Conservation (phyloP, 2,888 invertebrate species). For the Dolichopus griseipennis region DNA sequence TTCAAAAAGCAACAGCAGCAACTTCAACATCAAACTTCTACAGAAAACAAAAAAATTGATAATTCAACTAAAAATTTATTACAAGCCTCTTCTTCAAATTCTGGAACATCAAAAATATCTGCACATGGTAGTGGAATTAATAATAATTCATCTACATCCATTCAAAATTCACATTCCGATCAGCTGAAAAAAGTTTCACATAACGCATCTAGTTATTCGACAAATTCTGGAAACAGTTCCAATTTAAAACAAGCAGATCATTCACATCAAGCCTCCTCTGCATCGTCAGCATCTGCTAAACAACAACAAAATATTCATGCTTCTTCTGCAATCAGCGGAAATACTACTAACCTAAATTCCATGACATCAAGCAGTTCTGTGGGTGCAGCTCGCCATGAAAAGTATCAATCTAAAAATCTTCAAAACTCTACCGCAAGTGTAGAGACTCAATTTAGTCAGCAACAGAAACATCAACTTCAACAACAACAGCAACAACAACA, state of each 20-base stretch:
- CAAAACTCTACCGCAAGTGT: slow-evolving; percentile 11
- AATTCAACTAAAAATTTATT: not conserved
- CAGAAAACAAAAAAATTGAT: slow-evolving; percentile 14
- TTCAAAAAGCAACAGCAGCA: slow-evolving; percentile 7
- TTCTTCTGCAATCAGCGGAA: not conserved
- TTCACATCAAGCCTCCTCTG: not conserved
- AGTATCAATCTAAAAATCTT: slow-evolving; percentile 18
- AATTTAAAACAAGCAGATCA: not conserved
- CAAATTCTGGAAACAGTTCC: not conserved
- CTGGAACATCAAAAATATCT: not conserved
- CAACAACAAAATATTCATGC: not conserved
- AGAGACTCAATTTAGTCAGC: not conserved
- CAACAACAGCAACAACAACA: slow-evolving; percentile 7
- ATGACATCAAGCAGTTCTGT: not conserved
- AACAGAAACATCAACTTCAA: slow-evolving; percentile 7
- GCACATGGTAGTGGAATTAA: not conserved
- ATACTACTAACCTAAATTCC: not conserved
- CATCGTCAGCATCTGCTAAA: not conserved
- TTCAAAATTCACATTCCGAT: not conserved
- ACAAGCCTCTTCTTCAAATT: slow-evolving; percentile 9
- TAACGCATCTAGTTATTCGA: not conserved
- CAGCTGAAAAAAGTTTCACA: not conserved
- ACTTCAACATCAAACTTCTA: not conserved
- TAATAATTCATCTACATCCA: not conserved
- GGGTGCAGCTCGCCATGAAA: slow-evolving; percentile 17